Percentiles rank a stretch among this genome's conserved stretches.
phyloP scores from a whole-genome alignment of 1,140 invertebrate genomes.

The Aporrectodea caliginosa region DNA sequence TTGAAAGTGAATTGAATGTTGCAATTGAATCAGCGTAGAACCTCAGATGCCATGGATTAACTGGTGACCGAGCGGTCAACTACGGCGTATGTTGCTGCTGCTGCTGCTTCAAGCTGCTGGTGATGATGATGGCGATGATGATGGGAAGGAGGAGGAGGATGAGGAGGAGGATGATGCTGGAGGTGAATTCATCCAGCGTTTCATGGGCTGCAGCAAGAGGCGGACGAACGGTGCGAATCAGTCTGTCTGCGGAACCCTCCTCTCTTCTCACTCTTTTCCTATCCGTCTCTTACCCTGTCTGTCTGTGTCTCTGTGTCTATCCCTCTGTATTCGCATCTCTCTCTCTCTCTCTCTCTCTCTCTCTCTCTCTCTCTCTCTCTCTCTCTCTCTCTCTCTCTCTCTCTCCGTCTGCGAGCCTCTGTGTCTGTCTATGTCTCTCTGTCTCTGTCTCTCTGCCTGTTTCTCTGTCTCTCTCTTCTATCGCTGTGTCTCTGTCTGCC shows the following conservation, averaged over 20 bases:
- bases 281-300: conserved; percentile 12
- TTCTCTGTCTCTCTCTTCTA: conserved; percentile 8
- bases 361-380: conserved; percentile 28
- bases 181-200: too few species aligned
- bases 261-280: conserved; percentile 13
- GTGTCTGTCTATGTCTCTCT: conserved; percentile 8
- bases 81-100: too few species aligned
- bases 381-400: conserved; percentile 7
- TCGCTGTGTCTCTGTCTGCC: conserved; percentile 17
- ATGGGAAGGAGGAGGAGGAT: too few species aligned
- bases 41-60: too few species aligned
- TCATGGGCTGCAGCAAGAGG: too few species aligned
- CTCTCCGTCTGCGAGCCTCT: not conserved
- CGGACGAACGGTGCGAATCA: too few species aligned
- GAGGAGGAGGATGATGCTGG: too few species aligned
- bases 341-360: conserved; percentile 23
- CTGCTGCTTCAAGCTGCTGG: too few species aligned
- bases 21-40: too few species aligned
- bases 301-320: not conserved
- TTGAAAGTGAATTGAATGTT: not conserved
- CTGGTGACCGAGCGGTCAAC: too few species aligned
- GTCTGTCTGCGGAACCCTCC: too few species aligned
- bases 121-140: too few species aligned
- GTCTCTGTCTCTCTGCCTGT: conserved; percentile 2
- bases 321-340: conserved; percentile 1